Evolutionary conservation across 2,113 vertebrate genomes (phyloP), one percentile per base, ranked within the genome.

Genomic region (Ictalurus punctatus): DNA sequence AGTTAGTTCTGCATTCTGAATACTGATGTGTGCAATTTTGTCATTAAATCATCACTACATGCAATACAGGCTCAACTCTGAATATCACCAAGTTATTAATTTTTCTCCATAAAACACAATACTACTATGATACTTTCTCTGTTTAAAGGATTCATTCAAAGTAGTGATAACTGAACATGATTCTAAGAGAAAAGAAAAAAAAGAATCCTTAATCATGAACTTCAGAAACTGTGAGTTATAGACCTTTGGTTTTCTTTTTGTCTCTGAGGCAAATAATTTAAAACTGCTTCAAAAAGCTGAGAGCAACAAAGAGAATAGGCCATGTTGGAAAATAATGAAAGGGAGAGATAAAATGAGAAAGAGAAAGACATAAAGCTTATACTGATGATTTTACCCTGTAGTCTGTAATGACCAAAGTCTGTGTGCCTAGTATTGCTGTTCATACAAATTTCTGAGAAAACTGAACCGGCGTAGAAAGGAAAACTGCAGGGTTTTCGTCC

Each of bases 321-420:
- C 17, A 14, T 9, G 14, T 48, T 87, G 63, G 73, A 79, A 40
- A 59, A 69, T 58, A 40, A 74, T 58, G 34, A 67, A 2, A 71
- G 19, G 34, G 34, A 71, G 14, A 56, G 34, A 81, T 13, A 37
- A 56, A 83, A 54, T 79, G 54, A 17, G 5, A 27, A 67, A 48
- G 21, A 25, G 12, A 48, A 44, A 40, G 65, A 6, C 74, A 78
- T 40, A 78, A 76, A 21, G 44, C 17, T 8, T 71, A 67, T 37
- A 80, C 59, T 67, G 59, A 87, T 54, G 56, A 87, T 79, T 80
- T 59, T 67, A 69, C 44, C 78, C 54, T 88, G 69, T 74, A 61
- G 34, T 63, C 67, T 74, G 54, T 83, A 61, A 61, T 74, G 67
- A 61, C 23, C 40, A 6, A 37, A 74, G 34, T 25, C 44, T 48